Base-by-base conservation (phyloP, 2,888 invertebrate genomes). In the Agapostemon virescens region DNA sequence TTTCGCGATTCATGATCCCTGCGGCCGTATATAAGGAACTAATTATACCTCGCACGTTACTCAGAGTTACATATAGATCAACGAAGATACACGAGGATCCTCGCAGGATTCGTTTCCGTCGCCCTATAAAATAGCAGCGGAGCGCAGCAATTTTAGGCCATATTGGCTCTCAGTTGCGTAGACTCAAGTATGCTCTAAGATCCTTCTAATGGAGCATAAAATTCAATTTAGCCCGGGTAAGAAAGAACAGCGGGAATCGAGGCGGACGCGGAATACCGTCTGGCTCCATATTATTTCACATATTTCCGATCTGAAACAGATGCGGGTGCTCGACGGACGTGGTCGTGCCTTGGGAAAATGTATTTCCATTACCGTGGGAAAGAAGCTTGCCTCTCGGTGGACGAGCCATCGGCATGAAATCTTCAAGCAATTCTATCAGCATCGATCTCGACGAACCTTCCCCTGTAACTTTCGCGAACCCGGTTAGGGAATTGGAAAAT, bases 341-440 rank as follows among this genome's bases (percentile, higher is more conserved):
- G 55, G 55, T 26, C 26, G n/a, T n/a, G 36, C 63, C 63, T n/a
- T n/a, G 63, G 63, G 45, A 49, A 81, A 71, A 82, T 74, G 71
- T 61, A n/a, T 73, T 72, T 74, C 74, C 74, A 72, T 83, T 78
- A 74, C 26, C 64, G 67, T 64, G 67, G 38, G 30, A 52, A 73
- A 70, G 76, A 55, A 72, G 49, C 36, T 55, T 23, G 52, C 20
- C 61, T 61, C n/a, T 26, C 67, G 23, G 66, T 70, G 81, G 69
- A 81, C 68, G 45, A 33, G 63, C 69, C 49, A 45, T 64, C 71
- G 77, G 67, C 30, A 40, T 40, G 73, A 79, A 84, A 84, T 84
- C 83, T 84, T 83, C 30, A 61, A 69, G 40, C 83, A 69, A 79
- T 84, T 79, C 79, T 69, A 83, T 84, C 79, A 72, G 72, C 77